These are phyloP conservation scores for Astreopora myriophthalma DNA, from an alignment of 64 coral and sea anemone genomes.

Conservation along the genomic window DNA sequence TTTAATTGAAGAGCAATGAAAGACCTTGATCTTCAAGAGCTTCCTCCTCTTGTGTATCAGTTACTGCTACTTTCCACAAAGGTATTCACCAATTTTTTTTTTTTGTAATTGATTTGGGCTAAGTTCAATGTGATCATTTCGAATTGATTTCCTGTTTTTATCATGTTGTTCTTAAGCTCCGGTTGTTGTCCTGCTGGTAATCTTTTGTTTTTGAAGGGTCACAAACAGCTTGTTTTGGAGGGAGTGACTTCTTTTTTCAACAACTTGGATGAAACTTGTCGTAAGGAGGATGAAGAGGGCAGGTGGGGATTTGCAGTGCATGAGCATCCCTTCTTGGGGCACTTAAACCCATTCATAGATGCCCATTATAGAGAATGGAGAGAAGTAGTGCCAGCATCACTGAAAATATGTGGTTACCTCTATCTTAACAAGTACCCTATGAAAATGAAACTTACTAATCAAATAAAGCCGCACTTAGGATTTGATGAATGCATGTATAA, in stretches of 20 bases:
- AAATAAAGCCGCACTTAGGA: too few species aligned
- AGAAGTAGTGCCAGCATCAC: too few species aligned
- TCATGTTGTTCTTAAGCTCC: not conserved
- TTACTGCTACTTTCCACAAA: slow-evolving; percentile 84
- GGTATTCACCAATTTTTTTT: not conserved
- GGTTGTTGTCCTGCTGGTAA: not conserved
- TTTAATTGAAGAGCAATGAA: slow-evolving; percentile 70
- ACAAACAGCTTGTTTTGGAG: slow-evolving; percentile 76
- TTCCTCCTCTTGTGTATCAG: slow-evolving; percentile 90
- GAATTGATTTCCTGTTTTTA: not conserved
- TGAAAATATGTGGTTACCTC: too few species aligned
- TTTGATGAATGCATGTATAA: too few species aligned
- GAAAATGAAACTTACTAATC: too few species aligned
- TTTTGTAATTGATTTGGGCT: not conserved
- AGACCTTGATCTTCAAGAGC: slow-evolving; percentile 83
- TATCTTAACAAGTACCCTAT: too few species aligned
- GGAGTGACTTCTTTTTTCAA: slow-evolving; percentile 88
- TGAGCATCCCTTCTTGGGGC: too few species aligned
- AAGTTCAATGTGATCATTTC: not conserved
- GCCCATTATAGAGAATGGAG: too few species aligned
- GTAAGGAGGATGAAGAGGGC: slow-evolving; percentile 54
- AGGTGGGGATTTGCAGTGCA: not conserved
- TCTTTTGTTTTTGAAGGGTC: slow-evolving; percentile 58
- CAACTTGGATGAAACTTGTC: slow-evolving; percentile 78
- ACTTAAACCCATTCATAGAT: too few species aligned